Conservation (phyloP, 2,888 invertebrate species). For the Scaptodrosophila latifasciaeformis region DNA sequence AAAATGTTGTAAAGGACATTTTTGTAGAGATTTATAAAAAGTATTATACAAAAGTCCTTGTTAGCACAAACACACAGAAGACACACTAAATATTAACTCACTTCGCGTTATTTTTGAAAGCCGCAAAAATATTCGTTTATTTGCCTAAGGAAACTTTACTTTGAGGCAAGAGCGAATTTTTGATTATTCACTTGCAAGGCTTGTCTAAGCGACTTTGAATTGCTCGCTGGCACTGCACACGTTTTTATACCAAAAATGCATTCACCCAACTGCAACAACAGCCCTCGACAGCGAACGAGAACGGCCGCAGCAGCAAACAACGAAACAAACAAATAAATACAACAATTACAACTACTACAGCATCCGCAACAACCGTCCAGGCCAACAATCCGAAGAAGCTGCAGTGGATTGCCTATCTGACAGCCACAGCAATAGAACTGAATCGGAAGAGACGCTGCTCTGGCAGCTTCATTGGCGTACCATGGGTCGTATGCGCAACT, state of each 20-base stretch:
- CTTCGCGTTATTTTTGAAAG: conserved; percentile 51
- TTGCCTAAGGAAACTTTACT: not conserved
- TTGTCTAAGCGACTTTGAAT: conserved; percentile 69
- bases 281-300: conserved; percentile 15
- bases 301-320: conserved; percentile 15
- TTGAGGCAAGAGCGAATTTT: conserved; percentile 16
- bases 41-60: conserved; percentile 9
- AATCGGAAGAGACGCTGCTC: conserved; percentile 48
- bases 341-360: conserved; percentile 24
- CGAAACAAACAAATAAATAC: too few relatives aligned
- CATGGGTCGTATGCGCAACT: conserved; percentile 69
- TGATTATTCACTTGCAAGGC: conserved; percentile 66
- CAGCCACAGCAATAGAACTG: conserved; percentile 29
- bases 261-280: conserved; percentile 37
- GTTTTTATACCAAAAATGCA: conserved; percentile 70
- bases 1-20: too few relatives aligned
- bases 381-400: conserved; percentile 26
- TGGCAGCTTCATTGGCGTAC: conserved; percentile 14
- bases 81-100: conserved; percentile 27
- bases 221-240: conserved; percentile 51
- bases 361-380: conserved; percentile 41
- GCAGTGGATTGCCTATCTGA: conserved; percentile 22
- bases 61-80: conserved; percentile 1
- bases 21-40: too few relatives aligned
- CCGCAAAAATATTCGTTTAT: conserved; percentile 16